These are phyloP conservation scores for Tetragonula clypearis DNA, from an alignment of 1,140 invertebrate species.

Conservation along the genomic window DNA sequence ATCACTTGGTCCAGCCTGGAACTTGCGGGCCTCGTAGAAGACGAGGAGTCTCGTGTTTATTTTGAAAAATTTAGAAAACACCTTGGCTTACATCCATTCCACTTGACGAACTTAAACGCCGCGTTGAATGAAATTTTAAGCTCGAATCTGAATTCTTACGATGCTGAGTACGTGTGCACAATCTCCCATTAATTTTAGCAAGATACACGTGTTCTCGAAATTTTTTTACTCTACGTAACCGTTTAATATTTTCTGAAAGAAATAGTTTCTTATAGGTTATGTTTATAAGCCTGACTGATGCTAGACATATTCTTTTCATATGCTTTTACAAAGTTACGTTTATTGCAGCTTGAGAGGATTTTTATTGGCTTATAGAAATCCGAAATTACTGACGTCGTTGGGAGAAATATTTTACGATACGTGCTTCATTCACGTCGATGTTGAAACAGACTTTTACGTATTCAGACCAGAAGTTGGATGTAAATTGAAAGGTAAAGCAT, in stretches of 20 bases:
- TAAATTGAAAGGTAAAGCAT: conserved; percentile 77
- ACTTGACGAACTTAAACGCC: conserved; percentile 82
- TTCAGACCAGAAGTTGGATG: conserved; percentile 82
- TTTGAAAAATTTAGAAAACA: conserved; percentile 82
- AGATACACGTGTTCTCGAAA: neutral
- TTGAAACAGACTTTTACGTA: conserved; percentile 86
- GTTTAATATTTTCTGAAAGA: no score
- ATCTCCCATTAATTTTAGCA: neutral
- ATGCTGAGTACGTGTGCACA: conserved; percentile 68
- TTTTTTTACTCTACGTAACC: neutral
- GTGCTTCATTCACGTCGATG: conserved; percentile 84
- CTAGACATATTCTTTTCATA: neutral
- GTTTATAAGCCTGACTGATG: conserved; percentile 32
- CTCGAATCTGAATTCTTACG: conserved; percentile 70
- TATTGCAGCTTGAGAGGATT: conserved; percentile 83
- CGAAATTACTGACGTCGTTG: conserved; percentile 82
- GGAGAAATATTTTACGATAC: conserved; percentile 83
- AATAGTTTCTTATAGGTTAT: conserved; percentile 1
- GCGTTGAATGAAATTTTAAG: conserved; percentile 71
- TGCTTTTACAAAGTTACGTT: conserved; percentile 36
- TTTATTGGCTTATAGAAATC: conserved; percentile 84
- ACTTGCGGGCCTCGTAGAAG: conserved; percentile 74
- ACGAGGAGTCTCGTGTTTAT: conserved; percentile 83
- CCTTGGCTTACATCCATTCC: conserved; percentile 84
- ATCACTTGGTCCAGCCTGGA: conserved; percentile 74